phyloP scores from a whole-genome alignment of 2,888 invertebrate species.

The Muschampia plurimacula region DNA sequence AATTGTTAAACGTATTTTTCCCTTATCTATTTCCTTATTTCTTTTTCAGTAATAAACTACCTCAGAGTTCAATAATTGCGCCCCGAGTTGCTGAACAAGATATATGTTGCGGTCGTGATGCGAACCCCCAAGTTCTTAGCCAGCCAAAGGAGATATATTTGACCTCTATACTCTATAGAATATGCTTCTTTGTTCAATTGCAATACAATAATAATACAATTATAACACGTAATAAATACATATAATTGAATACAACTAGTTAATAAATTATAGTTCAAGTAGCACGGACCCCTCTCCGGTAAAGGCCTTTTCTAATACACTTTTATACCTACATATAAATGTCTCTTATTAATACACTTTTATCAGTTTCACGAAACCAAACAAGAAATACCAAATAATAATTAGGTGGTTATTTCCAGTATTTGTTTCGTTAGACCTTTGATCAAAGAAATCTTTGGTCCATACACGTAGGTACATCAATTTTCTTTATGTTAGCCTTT shows the following conservation, averaged over 20 bases:
- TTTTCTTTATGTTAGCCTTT: not conserved
- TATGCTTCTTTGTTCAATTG: not conserved
- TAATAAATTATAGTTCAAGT: no score
- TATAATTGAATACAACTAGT: no score
- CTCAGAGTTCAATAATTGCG: slow-evolving; percentile 46
- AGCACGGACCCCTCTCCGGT: no score
- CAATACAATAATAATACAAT: no score
- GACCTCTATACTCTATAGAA: not conserved
- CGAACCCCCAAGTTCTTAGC: slow-evolving; percentile 24
- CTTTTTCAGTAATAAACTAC: slow-evolving; percentile 43
- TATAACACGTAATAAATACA: no score
- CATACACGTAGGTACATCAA: not conserved
- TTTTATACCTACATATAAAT: no score
- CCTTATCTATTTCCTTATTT: not conserved
- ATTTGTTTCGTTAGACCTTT: not conserved
- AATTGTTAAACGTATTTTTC: not conserved
- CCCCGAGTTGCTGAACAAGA: slow-evolving; percentile 41
- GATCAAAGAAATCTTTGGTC: not conserved
- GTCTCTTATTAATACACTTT: no score
- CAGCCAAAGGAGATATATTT: not conserved
- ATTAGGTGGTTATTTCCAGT: not conserved
- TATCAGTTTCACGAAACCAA: no score
- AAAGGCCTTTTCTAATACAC: no score
- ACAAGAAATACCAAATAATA: not conserved
- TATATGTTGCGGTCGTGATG: slow-evolving; percentile 41